A percentile compares a stretch with the other conserved stretches of the same genome.
Conservation (phyloP, 2,888 invertebrate species). For the Oxytorus armatus region DNA sequence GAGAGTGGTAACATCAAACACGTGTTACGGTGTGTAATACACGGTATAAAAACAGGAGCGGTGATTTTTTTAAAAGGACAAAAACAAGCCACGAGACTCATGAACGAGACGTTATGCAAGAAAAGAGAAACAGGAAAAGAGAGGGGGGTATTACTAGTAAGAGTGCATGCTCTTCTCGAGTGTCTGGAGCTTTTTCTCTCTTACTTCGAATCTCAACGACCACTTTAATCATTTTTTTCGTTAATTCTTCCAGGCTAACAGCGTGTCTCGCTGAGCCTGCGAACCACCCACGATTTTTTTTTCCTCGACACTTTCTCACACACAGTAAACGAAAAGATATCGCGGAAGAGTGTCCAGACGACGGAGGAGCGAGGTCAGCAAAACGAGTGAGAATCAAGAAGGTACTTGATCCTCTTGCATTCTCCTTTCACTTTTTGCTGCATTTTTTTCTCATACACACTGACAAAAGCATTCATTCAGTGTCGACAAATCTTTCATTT, state of each 20-base stretch:
- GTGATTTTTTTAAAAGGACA: constrained; percentile 47
- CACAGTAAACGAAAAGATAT: constrained; percentile 40
- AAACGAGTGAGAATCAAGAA: constrained; percentile 34
- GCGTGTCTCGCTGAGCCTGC: constrained; percentile 10
- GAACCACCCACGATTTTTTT: constrained; percentile 47
- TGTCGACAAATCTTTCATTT: background rate
- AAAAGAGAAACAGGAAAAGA: constrained; percentile 19
- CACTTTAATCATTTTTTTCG: constrained; percentile 36
- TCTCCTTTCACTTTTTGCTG: constrained; percentile 10
- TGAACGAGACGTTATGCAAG: constrained; percentile 51
- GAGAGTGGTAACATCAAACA: constrained; percentile 54
- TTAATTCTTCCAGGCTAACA: constrained; percentile 20
- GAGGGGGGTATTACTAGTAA: constrained; percentile 23
- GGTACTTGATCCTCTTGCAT: constrained; percentile 24
- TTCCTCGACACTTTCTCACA: constrained; percentile 52
- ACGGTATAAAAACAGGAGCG: constrained; percentile 26
- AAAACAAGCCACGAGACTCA: constrained; percentile 52
- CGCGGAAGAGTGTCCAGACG: constrained; percentile 30
- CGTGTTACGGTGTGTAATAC: constrained; percentile 51
- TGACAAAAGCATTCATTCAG: background rate
- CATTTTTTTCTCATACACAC: constrained; percentile 1
- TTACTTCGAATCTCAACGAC: constrained; percentile 33
- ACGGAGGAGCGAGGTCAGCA: constrained; percentile 29
- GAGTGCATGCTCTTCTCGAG: constrained; percentile 49
- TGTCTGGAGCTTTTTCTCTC: constrained; percentile 32